Evolutionary conservation across 2,797 vertebrate genomes (phyloP).

Genomic region (Pipistrellus nathusii): DNA sequence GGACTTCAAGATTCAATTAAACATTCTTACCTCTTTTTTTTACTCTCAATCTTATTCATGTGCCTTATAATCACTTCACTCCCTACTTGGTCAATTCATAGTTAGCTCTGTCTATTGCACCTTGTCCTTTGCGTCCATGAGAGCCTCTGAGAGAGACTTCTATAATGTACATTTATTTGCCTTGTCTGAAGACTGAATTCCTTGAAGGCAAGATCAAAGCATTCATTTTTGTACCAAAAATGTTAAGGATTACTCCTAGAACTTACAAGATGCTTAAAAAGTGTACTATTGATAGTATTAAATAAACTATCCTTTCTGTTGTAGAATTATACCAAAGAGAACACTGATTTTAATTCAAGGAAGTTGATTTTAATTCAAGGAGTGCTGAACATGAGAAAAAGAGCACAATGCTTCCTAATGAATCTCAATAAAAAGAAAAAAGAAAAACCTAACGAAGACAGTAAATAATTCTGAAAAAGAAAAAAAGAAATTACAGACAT

Average conservation of each 20-base stretch:
- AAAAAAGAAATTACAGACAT: neutral
- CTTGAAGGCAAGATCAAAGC: neutral
- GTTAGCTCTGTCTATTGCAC: neutral
- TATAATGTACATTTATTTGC: neutral
- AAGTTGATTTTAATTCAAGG: constrained; percentile 16
- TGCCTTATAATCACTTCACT: neutral
- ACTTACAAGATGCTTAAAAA: constrained; percentile 11
- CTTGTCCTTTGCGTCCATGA: neutral
- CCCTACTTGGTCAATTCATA: neutral
- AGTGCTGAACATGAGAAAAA: neutral
- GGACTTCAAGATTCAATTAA: neutral
- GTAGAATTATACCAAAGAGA: neutral
- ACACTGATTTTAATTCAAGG: constrained; percentile 30
- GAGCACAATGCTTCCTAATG: neutral
- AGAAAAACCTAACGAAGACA: neutral
- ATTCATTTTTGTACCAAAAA: neutral
- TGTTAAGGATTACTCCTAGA: neutral
- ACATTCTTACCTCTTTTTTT: neutral
- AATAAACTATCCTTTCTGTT: neutral
- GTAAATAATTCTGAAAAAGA: neutral
- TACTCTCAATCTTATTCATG: neutral
- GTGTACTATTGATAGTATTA: neutral
- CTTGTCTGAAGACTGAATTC: neutral
- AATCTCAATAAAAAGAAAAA: neutral
- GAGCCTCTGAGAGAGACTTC: neutral